A percentile compares a stretch with the other conserved stretches of the same genome.
Conservation (phyloP, 2,113 vertebrate species). For the Rhipidura dahli region DNA sequence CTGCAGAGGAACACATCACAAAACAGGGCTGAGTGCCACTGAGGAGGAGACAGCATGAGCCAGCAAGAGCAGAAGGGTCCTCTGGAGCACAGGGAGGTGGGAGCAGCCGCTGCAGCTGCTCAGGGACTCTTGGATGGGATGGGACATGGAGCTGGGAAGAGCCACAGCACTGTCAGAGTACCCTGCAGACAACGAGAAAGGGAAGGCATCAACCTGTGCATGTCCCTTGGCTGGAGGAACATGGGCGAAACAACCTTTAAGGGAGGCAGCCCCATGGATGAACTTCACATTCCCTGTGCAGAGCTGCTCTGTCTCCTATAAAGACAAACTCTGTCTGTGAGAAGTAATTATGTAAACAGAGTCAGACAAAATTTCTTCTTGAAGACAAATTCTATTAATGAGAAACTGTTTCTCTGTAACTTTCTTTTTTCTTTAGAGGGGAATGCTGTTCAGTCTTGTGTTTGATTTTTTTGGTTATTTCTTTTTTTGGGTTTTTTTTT, state of each 20-base stretch:
- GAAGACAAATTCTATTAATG: not conserved
- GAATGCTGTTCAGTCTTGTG: no score
- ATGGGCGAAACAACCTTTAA: not conserved
- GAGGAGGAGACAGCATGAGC: not conserved
- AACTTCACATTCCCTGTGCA: not conserved
- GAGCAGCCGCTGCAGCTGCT: not conserved
- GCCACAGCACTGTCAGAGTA: no score
- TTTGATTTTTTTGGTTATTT: not conserved
- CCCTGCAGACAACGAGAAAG: fast-evolving
- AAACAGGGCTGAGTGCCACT: not conserved
- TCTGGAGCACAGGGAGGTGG: not conserved
- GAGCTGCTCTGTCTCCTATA: no score
- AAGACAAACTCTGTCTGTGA: not conserved
- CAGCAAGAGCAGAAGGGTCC: not conserved
- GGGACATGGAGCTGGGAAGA: not conserved
- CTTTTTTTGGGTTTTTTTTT: fast-evolving
- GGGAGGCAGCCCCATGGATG: not conserved
- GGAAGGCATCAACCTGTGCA: fast-evolving
- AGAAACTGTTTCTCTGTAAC: not conserved
- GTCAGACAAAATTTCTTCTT: not conserved
- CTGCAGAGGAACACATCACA: fast-evolving
- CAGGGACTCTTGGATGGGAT: no score
- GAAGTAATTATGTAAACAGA: not conserved
- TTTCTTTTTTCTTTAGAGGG: not conserved
- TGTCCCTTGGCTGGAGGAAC: not conserved